These are phyloP conservation scores for Taeniopygia guttata DNA, from an alignment of 2,797 vertebrate genomes.

Conservation along the genomic window DNA sequence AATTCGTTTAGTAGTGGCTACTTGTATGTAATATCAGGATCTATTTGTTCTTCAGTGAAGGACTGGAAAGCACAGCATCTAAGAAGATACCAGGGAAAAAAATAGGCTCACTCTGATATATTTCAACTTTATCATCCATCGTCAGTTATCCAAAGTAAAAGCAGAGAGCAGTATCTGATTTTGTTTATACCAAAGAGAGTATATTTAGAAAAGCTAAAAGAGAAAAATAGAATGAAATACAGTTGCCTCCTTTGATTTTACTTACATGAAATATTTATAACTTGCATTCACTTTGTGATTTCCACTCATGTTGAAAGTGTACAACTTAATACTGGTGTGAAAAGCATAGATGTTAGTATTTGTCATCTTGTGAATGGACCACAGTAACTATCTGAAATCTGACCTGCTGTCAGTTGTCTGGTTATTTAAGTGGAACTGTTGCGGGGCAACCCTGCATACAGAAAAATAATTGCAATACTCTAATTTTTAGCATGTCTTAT, in stretches of 20 bases:
- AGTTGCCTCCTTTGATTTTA: constrained; percentile 8
- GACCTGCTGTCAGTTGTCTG: neutral
- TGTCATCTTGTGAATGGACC: neutral
- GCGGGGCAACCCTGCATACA: neutral
- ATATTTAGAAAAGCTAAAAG: neutral
- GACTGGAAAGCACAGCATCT: neutral
- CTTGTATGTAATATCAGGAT: neutral
- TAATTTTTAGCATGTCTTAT: neutral
- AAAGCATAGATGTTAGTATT: neutral
- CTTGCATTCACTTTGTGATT: constrained; percentile 9
- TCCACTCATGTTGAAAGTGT: neutral
- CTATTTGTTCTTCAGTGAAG: neutral
- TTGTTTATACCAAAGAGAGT: neutral
- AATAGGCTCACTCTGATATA: neutral
- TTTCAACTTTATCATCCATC: neutral
- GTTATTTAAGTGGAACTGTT: neutral
- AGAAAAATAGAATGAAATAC: neutral
- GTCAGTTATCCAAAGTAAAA: neutral
- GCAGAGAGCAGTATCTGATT: neutral
- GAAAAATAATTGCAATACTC: neutral
- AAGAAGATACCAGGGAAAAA: neutral
- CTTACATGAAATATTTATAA: constrained; percentile 38
- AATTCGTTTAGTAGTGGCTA: neutral
- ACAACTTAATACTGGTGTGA: neutral
- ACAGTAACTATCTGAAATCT: neutral